Base-by-base conservation (phyloP, 2,888 invertebrate genomes). In the Lysandra coridon region DNA sequence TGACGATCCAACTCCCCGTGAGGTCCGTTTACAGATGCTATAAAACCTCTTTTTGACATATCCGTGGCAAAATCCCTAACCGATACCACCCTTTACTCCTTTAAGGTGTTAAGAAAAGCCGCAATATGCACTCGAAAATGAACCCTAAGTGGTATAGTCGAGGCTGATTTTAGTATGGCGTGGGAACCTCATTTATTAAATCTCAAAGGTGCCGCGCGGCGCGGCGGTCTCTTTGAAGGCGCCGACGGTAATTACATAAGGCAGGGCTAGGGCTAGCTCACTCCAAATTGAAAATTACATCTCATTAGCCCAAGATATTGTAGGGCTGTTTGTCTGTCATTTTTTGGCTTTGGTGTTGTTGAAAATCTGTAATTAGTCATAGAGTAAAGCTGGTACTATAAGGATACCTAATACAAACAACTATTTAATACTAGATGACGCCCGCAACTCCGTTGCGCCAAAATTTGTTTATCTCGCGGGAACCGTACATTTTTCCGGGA, bases 11-110 rank as follows among this genome's bases (percentile, higher is more conserved):
- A 84, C 89, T 82, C 86, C 88, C 88, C 90, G 91, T 91, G 93
- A 87, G 93, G 92, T 93, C 92, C 89, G 92, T 94, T 94, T 94
- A 92, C 90, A 87, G 87, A 85, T 86, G 90, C 90, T 91, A 94
- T 95, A 94, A 95, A 93, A 93, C 90, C 92, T 90, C 92, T 93
- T 95, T 92, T 95, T 95, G 95, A 95, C 95, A 93, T 91, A 92
- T 93, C 94, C 94, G 91, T 94, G 95, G 94, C 95, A 95, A 94
- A 94, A 95, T 91, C 93, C 92, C 91, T 92, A 92, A 93, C 94
- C 90, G 92, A 93, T 94, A 93, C 89, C 91, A 91, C 90, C 91
- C 91, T 90, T 90, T 92, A 90, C 89, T 89, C 88, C 87, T 86
- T 87, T 91, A 93, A 94, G 92, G 94, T 93, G 94, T 94, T 94